Conservation (phyloP, 2,797 vertebrate species). For the Sebastes iracundus region DNA sequence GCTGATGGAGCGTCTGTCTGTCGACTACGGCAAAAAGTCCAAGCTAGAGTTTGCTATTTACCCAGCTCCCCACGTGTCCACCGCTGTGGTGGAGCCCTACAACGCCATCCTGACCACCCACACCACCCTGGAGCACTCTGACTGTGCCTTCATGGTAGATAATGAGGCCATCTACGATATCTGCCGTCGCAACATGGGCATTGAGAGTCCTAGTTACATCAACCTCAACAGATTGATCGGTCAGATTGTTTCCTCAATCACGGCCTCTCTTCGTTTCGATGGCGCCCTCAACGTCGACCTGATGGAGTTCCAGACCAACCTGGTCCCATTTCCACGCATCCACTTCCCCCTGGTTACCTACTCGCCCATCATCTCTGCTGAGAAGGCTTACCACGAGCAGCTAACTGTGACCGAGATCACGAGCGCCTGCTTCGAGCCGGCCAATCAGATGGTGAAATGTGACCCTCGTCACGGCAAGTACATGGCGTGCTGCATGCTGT, state of each 20-base stretch:
- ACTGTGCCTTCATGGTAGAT: conserved; percentile 79
- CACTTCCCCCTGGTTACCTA: conserved; percentile 73
- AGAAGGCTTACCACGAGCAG: conserved; percentile 60
- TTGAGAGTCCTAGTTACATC: conserved; percentile 46
- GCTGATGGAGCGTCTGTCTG: conserved; percentile 62
- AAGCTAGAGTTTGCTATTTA: conserved; percentile 72
- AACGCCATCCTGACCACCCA: conserved; percentile 75
- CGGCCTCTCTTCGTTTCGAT: conserved; percentile 67
- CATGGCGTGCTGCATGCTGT: conserved; percentile 69
- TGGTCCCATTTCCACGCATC: conserved; percentile 71
- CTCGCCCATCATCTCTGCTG: conserved; percentile 71
- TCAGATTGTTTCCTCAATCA: conserved; percentile 70
- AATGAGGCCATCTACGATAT: conserved; percentile 12
- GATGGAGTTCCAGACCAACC: conserved; percentile 73
- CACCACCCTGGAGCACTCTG: conserved; percentile 77
- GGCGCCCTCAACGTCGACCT: conserved; percentile 70
- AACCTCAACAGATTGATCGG: conserved; percentile 67
- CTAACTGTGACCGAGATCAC: conserved; percentile 66
- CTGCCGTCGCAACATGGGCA: neutral
- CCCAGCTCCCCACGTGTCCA: conserved; percentile 74
- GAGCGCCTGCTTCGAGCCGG: conserved; percentile 73
- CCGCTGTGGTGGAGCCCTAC: conserved; percentile 74
- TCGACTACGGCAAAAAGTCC: conserved; percentile 58
- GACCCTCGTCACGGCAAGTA: conserved; percentile 77
- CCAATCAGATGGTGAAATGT: conserved; percentile 79